A percentile compares a stretch with the other conserved stretches of the same genome.
These are phyloP conservation scores for Graptemys geographica DNA, from an alignment of 2,797 vertebrate species.

Conservation along the genomic window DNA sequence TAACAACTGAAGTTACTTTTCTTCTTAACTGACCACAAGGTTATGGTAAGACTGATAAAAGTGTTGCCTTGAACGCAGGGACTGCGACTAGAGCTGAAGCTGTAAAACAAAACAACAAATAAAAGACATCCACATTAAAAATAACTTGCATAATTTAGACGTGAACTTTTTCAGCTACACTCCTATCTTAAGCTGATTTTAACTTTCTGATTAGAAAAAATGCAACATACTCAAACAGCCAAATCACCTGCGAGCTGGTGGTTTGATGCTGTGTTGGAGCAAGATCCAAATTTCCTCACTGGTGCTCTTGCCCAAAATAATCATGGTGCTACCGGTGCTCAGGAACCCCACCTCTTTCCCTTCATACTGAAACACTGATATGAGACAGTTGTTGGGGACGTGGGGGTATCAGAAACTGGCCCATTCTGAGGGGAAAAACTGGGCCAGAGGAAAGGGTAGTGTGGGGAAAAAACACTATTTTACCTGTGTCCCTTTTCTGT, in stretches of 20 bases:
- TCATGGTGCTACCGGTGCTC: neutral
- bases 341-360: neutral
- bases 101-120: neutral
- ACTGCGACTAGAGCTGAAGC: neutral
- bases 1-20: constrained; percentile 38
- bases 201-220: neutral
- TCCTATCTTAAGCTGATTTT: constrained; percentile 5
- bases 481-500: neutral
- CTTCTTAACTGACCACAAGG: constrained; percentile 2
- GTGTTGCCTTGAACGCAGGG: constrained; percentile 13
- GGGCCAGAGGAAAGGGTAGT: neutral
- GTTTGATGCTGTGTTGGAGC: neutral
- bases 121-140: neutral
- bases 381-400: neutral
- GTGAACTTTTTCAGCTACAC: neutral
- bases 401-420: neutral
- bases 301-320: neutral
- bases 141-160: neutral
- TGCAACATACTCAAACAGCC: neutral
- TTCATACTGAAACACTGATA: neutral
- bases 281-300: neutral
- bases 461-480: neutral
- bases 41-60: constrained; percentile 13
- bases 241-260: neutral
- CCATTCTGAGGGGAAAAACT: neutral